Percentiles rank a stretch among this genome's conserved stretches.
phyloP scores from a whole-genome alignment of 2,888 invertebrate species.

The Zeuzera pyrina region DNA sequence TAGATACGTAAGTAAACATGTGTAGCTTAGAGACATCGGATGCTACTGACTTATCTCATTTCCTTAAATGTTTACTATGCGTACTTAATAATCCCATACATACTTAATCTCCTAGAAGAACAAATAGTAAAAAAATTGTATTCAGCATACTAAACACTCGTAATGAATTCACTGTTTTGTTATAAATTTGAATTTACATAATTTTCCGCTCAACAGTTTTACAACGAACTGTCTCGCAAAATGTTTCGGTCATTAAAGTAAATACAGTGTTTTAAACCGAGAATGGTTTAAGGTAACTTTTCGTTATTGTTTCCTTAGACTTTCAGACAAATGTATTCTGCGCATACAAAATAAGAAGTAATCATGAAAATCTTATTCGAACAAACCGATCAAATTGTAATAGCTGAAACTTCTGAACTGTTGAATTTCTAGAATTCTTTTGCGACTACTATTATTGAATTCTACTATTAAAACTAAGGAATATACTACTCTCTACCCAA shows the following conservation, averaged over 20 bases:
- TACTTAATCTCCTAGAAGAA: too few species aligned
- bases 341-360: too few species aligned
- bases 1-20: slow-evolving; percentile 43
- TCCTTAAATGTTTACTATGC: slow-evolving; percentile 18
- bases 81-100: too few species aligned
- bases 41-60: slow-evolving; percentile 36
- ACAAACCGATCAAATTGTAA: too few species aligned
- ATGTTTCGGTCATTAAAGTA: slow-evolving; percentile 34
- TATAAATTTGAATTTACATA: slow-evolving; percentile 37
- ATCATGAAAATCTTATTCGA: too few species aligned
- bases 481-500: too few species aligned
- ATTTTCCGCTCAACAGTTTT: slow-evolving; percentile 45
- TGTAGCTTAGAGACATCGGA: slow-evolving; percentile 42
- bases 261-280: slow-evolving; percentile 28
- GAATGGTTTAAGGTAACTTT: slow-evolving; percentile 19
- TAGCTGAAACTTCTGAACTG: too few species aligned
- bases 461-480: too few species aligned
- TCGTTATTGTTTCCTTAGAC: slow-evolving; percentile 21
- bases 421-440: too few species aligned
- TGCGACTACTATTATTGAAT: too few species aligned
- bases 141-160: neutral
- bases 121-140: too few species aligned
- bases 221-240: slow-evolving; percentile 30
- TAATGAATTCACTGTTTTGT: neutral
- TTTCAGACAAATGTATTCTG: too few species aligned